A percentile compares a stretch with the other conserved stretches of the same genome.
Evolutionary conservation across 2,888 invertebrate species (phyloP).

Genomic region (Drosophila sordidula): DNA sequence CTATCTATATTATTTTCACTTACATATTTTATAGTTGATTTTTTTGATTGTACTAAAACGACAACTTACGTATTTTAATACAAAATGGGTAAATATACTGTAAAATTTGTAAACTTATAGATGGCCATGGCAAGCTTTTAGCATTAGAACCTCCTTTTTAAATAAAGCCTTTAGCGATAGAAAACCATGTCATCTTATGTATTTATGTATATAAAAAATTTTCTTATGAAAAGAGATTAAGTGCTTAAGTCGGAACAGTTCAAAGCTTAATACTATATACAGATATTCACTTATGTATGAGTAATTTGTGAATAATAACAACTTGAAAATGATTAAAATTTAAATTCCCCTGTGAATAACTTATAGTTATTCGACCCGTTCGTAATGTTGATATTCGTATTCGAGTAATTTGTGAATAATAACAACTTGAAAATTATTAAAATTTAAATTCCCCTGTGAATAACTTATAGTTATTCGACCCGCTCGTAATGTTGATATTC

Average conservation of each 20-base stretch:
- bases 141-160: background rate
- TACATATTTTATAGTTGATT: constrained; percentile 15
- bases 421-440: background rate
- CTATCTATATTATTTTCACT: background rate
- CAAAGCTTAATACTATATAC: too few species aligned
- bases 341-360: background rate
- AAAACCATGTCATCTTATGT: background rate
- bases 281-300: too few species aligned
- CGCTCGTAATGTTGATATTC: too few species aligned
- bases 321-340: background rate
- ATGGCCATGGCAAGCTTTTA: background rate
- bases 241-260: background rate
- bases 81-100: constrained; percentile 64
- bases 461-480: background rate
- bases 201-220: background rate
- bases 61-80: constrained; percentile 26
- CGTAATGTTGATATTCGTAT: too few species aligned
- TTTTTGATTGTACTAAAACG: constrained; percentile 24
- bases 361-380: too few species aligned
- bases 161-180: background rate
- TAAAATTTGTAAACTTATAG: background rate
- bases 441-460: background rate
- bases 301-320: background rate
- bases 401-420: background rate
- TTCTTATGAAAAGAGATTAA: background rate